phyloP scores from a whole-genome alignment of 2,797 vertebrate species.

The Alouatta caraya region DNA sequence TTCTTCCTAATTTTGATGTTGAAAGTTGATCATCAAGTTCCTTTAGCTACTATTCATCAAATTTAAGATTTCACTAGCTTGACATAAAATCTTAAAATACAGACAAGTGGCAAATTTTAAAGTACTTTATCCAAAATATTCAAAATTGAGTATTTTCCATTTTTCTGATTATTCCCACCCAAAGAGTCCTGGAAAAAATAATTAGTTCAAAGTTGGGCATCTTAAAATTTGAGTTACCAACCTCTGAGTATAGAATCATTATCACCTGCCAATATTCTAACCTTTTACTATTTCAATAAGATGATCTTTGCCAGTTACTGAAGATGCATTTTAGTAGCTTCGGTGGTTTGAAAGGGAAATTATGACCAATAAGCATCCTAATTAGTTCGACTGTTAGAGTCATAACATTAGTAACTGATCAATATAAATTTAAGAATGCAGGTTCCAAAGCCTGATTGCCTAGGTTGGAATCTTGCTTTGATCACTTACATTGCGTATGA shows the following conservation, averaged over 20 bases:
- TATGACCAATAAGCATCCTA: conserved; percentile 33
- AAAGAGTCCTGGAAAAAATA: neutral
- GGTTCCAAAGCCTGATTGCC: conserved; percentile 31
- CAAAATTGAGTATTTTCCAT: neutral
- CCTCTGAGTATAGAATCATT: neutral
- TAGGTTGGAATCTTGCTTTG: conserved; percentile 46
- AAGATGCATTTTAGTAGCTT: conserved; percentile 51
- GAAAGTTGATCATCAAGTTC: neutral
- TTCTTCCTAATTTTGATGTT: neutral
- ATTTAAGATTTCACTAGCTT: neutral
- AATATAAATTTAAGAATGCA: conserved; percentile 44
- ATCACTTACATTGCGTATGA: neutral
- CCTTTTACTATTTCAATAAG: conserved; percentile 11
- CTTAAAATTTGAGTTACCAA: neutral
- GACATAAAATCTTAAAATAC: neutral
- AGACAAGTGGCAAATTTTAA: neutral
- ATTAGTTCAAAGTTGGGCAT: neutral
- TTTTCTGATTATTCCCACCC: neutral
- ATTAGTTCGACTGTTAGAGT: conserved; percentile 38
- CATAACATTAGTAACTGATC: conserved; percentile 46
- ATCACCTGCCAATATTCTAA: conserved; percentile 12
- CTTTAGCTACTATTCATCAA: neutral
- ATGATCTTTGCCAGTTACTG: conserved; percentile 26
- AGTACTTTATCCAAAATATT: conserved; percentile 33
- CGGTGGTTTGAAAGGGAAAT: conserved; percentile 42